A percentile compares a stretch with the other conserved stretches of the same genome.
Evolutionary conservation across 2,888 invertebrate genomes (phyloP).

Genomic region (Pristionchus exspectatus): DNA sequence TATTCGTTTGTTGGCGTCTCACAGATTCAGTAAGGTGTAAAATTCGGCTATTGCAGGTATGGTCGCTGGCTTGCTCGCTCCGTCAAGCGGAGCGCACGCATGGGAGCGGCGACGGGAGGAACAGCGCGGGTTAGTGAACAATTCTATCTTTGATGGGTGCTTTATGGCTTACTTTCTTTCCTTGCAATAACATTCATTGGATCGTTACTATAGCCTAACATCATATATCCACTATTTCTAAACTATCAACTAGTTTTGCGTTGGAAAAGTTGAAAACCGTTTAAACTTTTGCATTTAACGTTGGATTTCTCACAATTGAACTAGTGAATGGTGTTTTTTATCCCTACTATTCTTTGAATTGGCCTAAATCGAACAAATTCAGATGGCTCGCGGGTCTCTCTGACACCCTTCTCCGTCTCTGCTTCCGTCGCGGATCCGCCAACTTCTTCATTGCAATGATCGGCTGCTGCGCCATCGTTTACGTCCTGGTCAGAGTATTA

Average conservation of each 20-base stretch:
- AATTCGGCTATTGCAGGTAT: not conserved
- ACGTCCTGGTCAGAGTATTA: conserved; percentile 9
- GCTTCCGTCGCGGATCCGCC: conserved; percentile 45
- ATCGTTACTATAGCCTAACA: no score
- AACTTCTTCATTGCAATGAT: conserved; percentile 54
- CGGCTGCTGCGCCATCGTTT: conserved; percentile 34
- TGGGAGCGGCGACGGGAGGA: conserved; percentile 8
- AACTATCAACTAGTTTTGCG: no score
- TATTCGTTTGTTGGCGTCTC: no score
- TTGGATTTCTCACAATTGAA: no score
- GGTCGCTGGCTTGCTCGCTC: conserved; percentile 36
- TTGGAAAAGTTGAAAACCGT: no score
- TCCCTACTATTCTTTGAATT: not conserved
- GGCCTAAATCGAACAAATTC: not conserved
- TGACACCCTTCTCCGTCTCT: conserved; percentile 27
- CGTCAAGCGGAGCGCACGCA: not conserved
- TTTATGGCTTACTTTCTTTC: no score
- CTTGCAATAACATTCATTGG: no score
- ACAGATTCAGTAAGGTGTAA: no score
- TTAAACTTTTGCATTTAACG: no score
- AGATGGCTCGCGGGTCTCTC: conserved; percentile 4
- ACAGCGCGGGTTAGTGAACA: not conserved
- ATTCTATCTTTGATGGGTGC: not conserved
- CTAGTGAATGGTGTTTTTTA: no score
- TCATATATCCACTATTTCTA: no score